Base-by-base conservation (phyloP, 2,888 invertebrate genomes). In the Lycophotia porphyrea region DNA sequence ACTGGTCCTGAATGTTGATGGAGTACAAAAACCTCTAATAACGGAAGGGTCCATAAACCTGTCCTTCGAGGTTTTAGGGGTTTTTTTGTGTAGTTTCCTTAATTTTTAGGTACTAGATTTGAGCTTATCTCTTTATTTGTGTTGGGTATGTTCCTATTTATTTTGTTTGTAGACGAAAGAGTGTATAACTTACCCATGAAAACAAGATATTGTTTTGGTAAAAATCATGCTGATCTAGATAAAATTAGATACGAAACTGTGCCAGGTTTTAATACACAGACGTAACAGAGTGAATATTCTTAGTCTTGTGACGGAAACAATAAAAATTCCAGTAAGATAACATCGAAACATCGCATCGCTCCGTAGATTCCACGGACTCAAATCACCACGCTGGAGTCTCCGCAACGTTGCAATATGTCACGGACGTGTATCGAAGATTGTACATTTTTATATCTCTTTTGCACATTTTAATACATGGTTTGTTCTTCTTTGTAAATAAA, bases 331-430 rank as follows among this genome's bases (percentile, higher is more conserved):
- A 49, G 21, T 34, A 5, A 60, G 21, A 60, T 21, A 21, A 11
- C 31, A 58, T 58, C 58, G 58, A 31, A 58, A 31, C 31, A 34
- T 31, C 21, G 21, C 31, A 34, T 31, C 21, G 21, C 60, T 60
- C 2, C 34, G 60, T 60, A 21, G 21, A 63, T 63, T 63, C 39
- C n/a, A 39, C n/a, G n/a, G 55, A 44, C 7, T 66, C 8, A 34
- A 36, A 80, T 64, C n/a, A n/a, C 61, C 39, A 47, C 36, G 21
- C 21, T n/a, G 31, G 11, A 71, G 31, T 71, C 66, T 34, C 49
- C 52, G 44, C 39, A 24, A 58, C n/a, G 64, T 27, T 49, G 44
- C 65, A 75, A 71, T 82, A 68, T 52, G 80, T 80, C 61, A 68
- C 42, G 63, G 9, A 68, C 60, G 52, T 68, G 49, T 63, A 60